Evolutionary conservation across 2,888 invertebrate genomes (phyloP), one percentile per base, ranked within the genome.

Genomic region (Penaeus monodon): DNA sequence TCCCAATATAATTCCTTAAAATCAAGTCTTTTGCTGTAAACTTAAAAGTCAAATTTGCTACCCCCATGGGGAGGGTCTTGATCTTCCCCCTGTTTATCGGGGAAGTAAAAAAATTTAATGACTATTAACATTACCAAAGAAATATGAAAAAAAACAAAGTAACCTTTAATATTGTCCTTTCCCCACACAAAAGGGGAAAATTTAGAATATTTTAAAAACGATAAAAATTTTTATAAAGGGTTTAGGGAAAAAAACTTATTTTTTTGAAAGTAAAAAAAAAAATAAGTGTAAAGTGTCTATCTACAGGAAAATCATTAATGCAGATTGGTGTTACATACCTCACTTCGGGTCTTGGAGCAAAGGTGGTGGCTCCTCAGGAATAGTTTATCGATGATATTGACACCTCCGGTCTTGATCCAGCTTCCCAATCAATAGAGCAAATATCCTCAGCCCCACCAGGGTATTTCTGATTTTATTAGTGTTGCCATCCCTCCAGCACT

Each of bases 301-400:
- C 10, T 38, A 22, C 10, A 44, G 22, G 22, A 78, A 49, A 49
- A 49, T 27, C 14, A 66, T 22, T 2, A 22, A 8, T 8, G 44
- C 14, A 66, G 29, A n/a, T 10, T 44, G 14, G 49, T 49, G 49
- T 12, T 64, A 78, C 63, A 77, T 44, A 86, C 86, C 83, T 86
- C 86, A 14, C 49, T 82, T 86, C 86, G 44, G 86, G 86, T 22
- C 86, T 63, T 86, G 86, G 86, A 38, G 86, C 27, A 86, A 65
- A 57, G 86, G 86, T 49, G 86, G 86, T 29, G 86, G 86, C 49
- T 86, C 86, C 38, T 86, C 86, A 17, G 73, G 86, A 64, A 86
- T 86, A 20, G 86, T 86, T 44, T 86, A 38, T 78, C 86, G 7
- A 86, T 86, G 17, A 86, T 86, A 63, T 79, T 57, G 22, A 80